Base-by-base conservation (phyloP, 2,797 vertebrate species). In the Falco biarmicus region DNA sequence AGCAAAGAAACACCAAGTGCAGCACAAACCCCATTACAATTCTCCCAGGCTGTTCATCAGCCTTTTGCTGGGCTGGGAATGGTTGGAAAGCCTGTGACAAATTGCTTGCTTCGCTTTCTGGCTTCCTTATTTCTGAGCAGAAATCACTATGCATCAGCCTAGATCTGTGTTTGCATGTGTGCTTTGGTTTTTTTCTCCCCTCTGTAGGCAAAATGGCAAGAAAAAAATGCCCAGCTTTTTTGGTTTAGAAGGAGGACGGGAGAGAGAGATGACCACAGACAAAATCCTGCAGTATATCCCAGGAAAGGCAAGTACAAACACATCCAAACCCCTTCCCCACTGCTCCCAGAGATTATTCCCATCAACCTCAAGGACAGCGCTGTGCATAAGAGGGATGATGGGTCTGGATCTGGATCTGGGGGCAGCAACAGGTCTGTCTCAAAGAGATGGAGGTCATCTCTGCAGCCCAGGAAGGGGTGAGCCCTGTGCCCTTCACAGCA, bases 271-370 rank as follows among this genome's bases (percentile, higher is more conserved):
- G 2, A 83, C 93, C 5, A 87, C 98, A 2, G 98, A 98, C 84
- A 98, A 97, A 95, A 98, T 98, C 94, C 98, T 98, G 91, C 96
- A 97, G 87, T 98, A 98, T 64, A 97, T 98, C 39, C 98, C 98
- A 0, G 98, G 96, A 25, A 97, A 97, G 98, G 98, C 98, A 96
- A 98, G 98, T 94, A 43, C 91, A 70, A 74, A 24, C 86, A 5
- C 54, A 76, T 41, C n/a, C 70, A 60, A 1, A 11, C 45, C 43
- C 68, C 13, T 24, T 85, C n/a, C 82, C 60, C 29, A 0, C 41
- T 10, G 29, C 63, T 51, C 77, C 81, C 29, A 37, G 74, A 14
- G 13, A 6, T 48, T 14, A 5, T 80, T 87, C 41, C 63, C 80
- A 80, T 70, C 68, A 45, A 10, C 4, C 50, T 74, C 59, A 3